Evolutionary conservation across 2,888 invertebrate genomes (phyloP).

Genomic region (Rotaria socialis): DNA sequence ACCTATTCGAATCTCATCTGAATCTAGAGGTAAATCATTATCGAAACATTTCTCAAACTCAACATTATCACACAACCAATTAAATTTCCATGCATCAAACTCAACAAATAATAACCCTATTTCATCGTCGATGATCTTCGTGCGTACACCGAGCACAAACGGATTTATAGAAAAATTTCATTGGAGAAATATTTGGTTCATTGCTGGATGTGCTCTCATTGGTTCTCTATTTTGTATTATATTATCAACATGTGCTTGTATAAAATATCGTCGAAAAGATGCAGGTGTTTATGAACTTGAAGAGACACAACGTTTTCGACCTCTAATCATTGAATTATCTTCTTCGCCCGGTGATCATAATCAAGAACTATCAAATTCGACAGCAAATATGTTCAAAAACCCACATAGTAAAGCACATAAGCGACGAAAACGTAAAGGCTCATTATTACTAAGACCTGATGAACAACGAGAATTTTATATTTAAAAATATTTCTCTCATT

Average conservation of each 20-base stretch:
- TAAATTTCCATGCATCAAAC: neutral
- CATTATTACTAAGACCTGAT: neutral
- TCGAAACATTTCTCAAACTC: neutral
- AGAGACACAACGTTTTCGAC: slow-evolving; percentile 31
- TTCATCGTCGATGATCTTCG: neutral
- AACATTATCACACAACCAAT: neutral
- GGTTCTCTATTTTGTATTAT: neutral
- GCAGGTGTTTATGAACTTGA: slow-evolving; percentile 19
- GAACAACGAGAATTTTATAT: slow-evolving; percentile 5
- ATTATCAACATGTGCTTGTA: neutral
- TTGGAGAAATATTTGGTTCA: neutral
- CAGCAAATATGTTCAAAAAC: neutral
- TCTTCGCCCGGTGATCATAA: neutral
- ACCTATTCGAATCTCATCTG: neutral
- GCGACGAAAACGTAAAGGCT: neutral
- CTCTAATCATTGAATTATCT: neutral
- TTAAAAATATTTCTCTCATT: neutral
- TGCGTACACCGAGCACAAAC: neutral
- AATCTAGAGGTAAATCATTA: neutral
- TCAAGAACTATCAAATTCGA: neutral
- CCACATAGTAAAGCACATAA: neutral
- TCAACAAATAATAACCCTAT: neutral
- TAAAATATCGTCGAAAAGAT: slow-evolving; percentile 32
- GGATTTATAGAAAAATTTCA: neutral
- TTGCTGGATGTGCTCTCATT: neutral